Percentiles rank a stretch among this genome's conserved stretches.
Evolutionary conservation across 2,113 vertebrate genomes (phyloP).

Genomic region (Morone chrysops): DNA sequence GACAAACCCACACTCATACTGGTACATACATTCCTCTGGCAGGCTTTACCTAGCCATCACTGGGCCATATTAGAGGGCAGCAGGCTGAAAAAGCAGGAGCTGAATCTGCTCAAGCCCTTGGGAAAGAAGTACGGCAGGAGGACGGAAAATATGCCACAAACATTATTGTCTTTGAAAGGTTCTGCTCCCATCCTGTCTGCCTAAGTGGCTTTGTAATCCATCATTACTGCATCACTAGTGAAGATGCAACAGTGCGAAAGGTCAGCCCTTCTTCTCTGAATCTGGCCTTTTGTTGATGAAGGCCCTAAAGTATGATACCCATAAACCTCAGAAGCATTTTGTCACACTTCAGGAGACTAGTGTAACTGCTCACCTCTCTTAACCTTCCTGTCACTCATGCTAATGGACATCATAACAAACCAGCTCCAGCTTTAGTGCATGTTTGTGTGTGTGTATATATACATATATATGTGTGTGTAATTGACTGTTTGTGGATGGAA

Average conservation of each 20-base stretch:
- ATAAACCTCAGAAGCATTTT: slow-evolving; percentile 48
- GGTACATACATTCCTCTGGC: slow-evolving; percentile 6
- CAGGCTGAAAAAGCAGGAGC: slow-evolving; percentile 25
- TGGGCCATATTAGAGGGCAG: slow-evolving; percentile 13
- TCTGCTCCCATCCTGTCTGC: slow-evolving; percentile 38
- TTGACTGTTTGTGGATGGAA: slow-evolving; percentile 11
- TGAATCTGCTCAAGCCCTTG: neutral
- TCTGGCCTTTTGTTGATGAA: slow-evolving; percentile 60
- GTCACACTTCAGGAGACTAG: slow-evolving; percentile 57
- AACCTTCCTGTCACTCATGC: slow-evolving; percentile 70
- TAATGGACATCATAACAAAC: slow-evolving; percentile 65
- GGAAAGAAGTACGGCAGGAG: slow-evolving; percentile 22
- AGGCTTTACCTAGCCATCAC: slow-evolving; percentile 8
- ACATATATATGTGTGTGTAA: neutral
- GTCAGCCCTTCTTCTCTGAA: slow-evolving; percentile 32
- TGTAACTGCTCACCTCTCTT: slow-evolving; percentile 63
- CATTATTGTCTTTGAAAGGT: slow-evolving; percentile 45
- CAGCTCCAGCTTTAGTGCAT: slow-evolving; percentile 4
- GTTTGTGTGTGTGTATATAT: neutral
- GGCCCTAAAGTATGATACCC: slow-evolving; percentile 23
- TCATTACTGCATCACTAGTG: slow-evolving; percentile 54
- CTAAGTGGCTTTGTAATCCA: slow-evolving; percentile 49
- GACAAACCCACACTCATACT: slow-evolving; percentile 60
- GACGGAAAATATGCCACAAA: slow-evolving; percentile 22
- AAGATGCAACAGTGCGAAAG: slow-evolving; percentile 53